phyloP scores from a whole-genome alignment of 2,113 vertebrate species.

The Papio anubis region DNA sequence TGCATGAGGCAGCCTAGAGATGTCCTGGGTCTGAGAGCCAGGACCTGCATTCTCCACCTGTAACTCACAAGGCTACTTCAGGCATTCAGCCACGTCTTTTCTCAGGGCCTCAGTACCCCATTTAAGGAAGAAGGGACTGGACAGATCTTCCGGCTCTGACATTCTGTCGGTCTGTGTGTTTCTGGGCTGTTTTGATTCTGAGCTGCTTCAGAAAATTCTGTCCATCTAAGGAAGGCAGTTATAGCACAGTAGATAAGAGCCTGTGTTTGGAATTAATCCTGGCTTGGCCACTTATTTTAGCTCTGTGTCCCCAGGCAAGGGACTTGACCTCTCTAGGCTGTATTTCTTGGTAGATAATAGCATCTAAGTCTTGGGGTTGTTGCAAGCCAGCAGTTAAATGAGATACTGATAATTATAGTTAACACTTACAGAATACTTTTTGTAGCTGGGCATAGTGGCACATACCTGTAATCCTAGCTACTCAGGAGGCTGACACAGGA shows the following conservation, averaged over 20 bases:
- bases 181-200: background rate
- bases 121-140: background rate
- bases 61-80: background rate
- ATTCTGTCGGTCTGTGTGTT: background rate
- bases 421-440: background rate
- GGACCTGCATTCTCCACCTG: background rate
- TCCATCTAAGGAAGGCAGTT: background rate
- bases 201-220: background rate
- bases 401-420: background rate
- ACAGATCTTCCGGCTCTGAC: background rate
- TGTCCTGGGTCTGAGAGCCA: background rate
- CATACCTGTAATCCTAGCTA: background rate
- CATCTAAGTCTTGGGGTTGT: background rate
- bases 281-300: background rate
- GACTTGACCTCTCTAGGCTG: background rate
- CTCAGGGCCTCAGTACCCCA: background rate
- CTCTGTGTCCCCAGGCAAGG: background rate
- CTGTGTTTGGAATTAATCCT: background rate
- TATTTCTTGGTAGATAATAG: background rate
- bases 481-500: background rate
- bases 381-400: background rate
- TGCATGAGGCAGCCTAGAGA: background rate
- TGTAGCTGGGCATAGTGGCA: background rate
- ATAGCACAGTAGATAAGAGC: background rate
- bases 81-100: background rate